Conservation (phyloP, 2,888 invertebrate genomes). For the Calameuta filiformis region DNA sequence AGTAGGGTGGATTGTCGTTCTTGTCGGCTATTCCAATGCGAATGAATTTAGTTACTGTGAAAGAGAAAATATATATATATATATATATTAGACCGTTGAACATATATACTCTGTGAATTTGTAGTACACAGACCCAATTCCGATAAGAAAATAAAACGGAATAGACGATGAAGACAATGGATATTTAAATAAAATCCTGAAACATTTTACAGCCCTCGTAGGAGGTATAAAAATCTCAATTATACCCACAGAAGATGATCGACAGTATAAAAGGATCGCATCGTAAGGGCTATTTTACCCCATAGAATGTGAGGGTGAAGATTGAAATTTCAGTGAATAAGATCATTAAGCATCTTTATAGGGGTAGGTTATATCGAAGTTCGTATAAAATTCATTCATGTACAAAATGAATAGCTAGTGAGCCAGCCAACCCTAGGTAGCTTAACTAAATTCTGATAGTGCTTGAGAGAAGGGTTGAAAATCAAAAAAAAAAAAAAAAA, state of each 20-base stretch:
- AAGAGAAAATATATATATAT: slow-evolving; percentile 31
- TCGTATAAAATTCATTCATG: neutral
- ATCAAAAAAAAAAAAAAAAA: neutral
- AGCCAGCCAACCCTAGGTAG: neutral
- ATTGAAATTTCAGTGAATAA: neutral
- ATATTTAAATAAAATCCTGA: neutral
- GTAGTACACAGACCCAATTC: no score
- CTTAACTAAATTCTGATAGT: neutral
- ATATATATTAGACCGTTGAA: neutral
- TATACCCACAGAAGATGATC: neutral
- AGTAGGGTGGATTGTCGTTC: slow-evolving; percentile 99
- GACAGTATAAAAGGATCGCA: neutral
- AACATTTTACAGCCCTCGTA: neutral
- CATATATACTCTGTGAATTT: no score
- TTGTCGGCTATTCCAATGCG: slow-evolving; percentile 98
- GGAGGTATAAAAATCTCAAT: neutral
- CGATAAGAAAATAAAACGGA: no score
- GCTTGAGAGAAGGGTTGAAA: neutral
- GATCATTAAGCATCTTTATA: neutral
- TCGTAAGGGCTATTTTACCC: neutral
- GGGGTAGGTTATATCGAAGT: neutral
- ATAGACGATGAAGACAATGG: neutral
- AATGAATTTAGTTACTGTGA: slow-evolving; percentile 97
- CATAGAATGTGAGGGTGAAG: neutral
- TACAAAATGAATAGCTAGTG: neutral